Conservation (phyloP, 37 sponge, comb jelly and placozoan genomes). For the Sycon ciliatum region DNA sequence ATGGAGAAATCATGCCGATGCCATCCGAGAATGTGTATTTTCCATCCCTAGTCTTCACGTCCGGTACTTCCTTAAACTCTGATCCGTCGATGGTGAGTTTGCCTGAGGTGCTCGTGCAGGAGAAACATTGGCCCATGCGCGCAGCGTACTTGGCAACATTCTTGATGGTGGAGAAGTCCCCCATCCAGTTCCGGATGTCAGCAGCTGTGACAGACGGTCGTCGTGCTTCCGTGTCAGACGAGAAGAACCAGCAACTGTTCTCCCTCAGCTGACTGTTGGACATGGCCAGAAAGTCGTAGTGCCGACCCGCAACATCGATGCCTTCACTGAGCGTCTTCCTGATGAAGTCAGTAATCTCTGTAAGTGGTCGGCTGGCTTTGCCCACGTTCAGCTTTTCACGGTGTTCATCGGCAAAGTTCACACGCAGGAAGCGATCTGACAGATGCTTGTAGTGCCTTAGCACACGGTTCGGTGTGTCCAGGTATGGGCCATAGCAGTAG, state of each 20-base stretch:
- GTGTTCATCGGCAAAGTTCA: slow-evolving; percentile 28
- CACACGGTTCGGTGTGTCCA: slow-evolving; percentile 28
- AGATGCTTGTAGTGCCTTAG: slow-evolving; percentile 8
- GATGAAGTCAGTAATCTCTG: neutral
- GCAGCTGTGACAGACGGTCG: slow-evolving; percentile 11
- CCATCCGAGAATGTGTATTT: slow-evolving; percentile 35
- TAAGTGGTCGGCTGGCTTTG: no score
- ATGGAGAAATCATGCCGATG: slow-evolving; percentile 31
- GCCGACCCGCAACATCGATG: neutral
- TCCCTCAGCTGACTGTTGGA: slow-evolving; percentile 10
- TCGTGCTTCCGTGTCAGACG: neutral
- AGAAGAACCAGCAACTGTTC: slow-evolving; percentile 9
- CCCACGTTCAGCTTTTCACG: neutral
- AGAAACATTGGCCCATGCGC: slow-evolving; percentile 30
- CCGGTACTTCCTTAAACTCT: neutral
- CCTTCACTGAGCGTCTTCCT: neutral
- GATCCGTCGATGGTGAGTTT: neutral
- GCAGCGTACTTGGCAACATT: slow-evolving; percentile 24
- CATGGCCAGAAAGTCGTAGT: neutral
- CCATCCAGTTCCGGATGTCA: slow-evolving; percentile 26
- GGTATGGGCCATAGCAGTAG: slow-evolving; percentile 18
- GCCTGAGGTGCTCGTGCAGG: slow-evolving; percentile 16
- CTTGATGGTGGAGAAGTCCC: slow-evolving; percentile 19
- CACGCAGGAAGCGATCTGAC: slow-evolving; percentile 23
- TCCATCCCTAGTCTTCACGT: slow-evolving; percentile 18